Evolutionary conservation across 2,797 vertebrate species (phyloP).

Genomic region (Dendrocincla tyrannina): DNA sequence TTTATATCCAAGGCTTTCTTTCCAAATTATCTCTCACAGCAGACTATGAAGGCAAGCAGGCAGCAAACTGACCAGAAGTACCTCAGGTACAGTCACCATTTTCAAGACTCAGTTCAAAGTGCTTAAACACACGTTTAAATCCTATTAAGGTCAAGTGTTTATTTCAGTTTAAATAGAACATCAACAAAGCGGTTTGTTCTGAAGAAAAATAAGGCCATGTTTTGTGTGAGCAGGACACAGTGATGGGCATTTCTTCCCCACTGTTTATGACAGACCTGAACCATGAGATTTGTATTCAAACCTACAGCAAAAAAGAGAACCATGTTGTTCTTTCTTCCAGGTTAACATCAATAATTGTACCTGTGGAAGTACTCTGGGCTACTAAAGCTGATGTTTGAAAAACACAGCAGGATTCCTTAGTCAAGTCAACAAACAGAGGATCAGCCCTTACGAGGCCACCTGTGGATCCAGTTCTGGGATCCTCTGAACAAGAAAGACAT

Average conservation of each 20-base stretch:
- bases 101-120: neutral
- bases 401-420: neutral
- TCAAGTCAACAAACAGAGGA: neutral
- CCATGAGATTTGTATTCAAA: neutral
- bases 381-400: neutral
- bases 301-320: neutral
- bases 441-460: neutral
- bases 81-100: neutral
- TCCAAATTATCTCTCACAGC: neutral
- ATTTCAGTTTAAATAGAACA: neutral
- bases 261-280: fast-evolving
- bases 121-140: neutral
- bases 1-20: neutral
- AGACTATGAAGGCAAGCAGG: neutral
- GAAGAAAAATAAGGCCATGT: neutral
- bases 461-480: neutral
- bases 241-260: neutral
- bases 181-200: neutral
- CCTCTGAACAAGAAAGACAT: fast-evolving
- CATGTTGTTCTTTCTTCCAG: neutral
- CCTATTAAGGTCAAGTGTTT: conserved; percentile 14
- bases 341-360: neutral
- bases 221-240: neutral
- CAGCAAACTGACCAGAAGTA: neutral
- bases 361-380: neutral